A percentile compares a stretch with the other conserved stretches of the same genome.
Evolutionary conservation across 2,797 vertebrate genomes (phyloP).

Genomic region (Cyclura pinguis): DNA sequence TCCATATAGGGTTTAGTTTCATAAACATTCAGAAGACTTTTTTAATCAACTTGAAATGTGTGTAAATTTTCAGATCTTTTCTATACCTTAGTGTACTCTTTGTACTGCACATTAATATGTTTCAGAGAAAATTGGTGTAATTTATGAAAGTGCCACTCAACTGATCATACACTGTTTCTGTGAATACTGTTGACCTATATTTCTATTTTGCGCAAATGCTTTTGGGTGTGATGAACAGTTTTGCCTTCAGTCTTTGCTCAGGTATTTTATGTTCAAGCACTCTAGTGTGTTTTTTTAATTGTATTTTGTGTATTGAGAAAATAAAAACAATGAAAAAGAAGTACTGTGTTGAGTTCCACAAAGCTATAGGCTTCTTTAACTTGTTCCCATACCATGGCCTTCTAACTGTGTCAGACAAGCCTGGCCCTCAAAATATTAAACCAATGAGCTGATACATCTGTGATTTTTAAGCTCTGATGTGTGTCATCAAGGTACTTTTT

Average conservation of each 20-base stretch:
- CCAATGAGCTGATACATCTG: background rate
- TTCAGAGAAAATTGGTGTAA: constrained; percentile 61
- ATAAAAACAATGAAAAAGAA: constrained; percentile 72
- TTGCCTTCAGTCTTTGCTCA: constrained; percentile 73
- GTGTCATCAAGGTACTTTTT: background rate
- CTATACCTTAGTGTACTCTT: constrained; percentile 62
- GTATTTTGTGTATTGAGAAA: constrained; percentile 70
- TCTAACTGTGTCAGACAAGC: background rate
- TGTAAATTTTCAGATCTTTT: constrained; percentile 56
- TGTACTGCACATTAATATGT: constrained; percentile 55
- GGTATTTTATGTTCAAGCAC: constrained; percentile 72
- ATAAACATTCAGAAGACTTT: constrained; percentile 19
- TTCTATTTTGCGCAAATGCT: constrained; percentile 46
- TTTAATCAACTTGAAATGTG: constrained; percentile 35
- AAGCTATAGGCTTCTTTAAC: background rate
- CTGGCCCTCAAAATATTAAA: background rate
- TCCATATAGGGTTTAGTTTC: constrained; percentile 38
- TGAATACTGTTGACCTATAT: constrained; percentile 56
- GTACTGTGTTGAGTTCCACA: constrained; percentile 30
- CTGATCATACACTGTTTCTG: constrained; percentile 30
- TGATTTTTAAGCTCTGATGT: background rate
- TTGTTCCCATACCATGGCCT: background rate
- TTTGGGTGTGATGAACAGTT: constrained; percentile 55
- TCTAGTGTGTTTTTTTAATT: constrained; percentile 76
- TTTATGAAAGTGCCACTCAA: constrained; percentile 67